Evolutionary conservation across 2,113 vertebrate genomes (phyloP).

Genomic region (Leptosomus discolor): DNA sequence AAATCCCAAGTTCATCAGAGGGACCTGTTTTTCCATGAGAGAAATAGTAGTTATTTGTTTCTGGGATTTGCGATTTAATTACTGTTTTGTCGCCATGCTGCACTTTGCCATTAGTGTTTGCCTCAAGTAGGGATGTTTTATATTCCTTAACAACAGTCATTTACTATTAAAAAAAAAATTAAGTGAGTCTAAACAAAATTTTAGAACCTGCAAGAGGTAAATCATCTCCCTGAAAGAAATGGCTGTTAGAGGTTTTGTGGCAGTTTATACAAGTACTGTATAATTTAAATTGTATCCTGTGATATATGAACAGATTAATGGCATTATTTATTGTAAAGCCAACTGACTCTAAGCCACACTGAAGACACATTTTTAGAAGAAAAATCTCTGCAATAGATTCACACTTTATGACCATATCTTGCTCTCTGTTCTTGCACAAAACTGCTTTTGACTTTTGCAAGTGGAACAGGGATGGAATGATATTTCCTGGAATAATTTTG

Average conservation of each 20-base stretch:
- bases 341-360: neutral
- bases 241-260: slow-evolving; percentile 70
- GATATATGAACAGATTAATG: slow-evolving; percentile 65
- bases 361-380: slow-evolving; percentile 54
- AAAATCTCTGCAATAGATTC: slow-evolving; percentile 21
- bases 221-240: slow-evolving; percentile 11
- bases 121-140: neutral
- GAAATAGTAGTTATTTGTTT: neutral
- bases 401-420: neutral
- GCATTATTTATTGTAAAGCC: slow-evolving; percentile 55
- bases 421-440: neutral
- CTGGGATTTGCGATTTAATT: neutral
- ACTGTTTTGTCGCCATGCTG: neutral
- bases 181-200: slow-evolving; percentile 49
- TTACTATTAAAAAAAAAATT: neutral
- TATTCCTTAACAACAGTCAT: neutral
- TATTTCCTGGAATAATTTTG: slow-evolving; percentile 44
- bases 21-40: neutral
- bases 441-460: slow-evolving; percentile 39
- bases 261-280: slow-evolving; percentile 55
- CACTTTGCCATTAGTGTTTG: neutral
- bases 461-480: slow-evolving; percentile 38
- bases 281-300: slow-evolving; percentile 72
- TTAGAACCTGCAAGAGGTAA: slow-evolving; percentile 35
- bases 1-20: neutral